phyloP scores from a whole-genome alignment of 2,888 invertebrate species.

The Tholera decimalis region DNA sequence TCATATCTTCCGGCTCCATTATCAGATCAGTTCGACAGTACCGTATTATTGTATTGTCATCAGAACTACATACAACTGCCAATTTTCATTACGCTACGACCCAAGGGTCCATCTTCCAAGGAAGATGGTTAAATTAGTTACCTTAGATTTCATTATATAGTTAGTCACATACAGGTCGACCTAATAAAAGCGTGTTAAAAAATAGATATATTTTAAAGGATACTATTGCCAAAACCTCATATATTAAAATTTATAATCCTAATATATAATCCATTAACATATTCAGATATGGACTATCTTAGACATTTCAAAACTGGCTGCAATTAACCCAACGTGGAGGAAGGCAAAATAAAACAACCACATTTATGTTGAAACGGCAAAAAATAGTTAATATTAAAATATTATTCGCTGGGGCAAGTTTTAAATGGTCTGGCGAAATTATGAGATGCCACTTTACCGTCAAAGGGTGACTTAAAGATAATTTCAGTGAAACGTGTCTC shows the following conservation, averaged over 20 bases:
- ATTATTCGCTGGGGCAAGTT: conserved; percentile 73
- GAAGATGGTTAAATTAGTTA: no score
- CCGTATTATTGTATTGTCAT: no score
- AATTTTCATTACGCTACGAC: no score
- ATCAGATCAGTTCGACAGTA: no score
- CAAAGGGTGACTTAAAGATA: conserved; percentile 58
- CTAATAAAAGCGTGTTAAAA: no score
- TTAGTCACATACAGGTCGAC: no score
- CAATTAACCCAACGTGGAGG: conserved; percentile 11
- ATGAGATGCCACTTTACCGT: conserved; percentile 55
- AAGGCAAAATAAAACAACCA: conserved; percentile 51
- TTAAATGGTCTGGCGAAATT: conserved; percentile 72
- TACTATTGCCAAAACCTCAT: neutral
- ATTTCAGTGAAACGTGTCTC: conserved; percentile 48
- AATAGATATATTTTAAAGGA: neutral
- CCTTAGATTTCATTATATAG: no score
- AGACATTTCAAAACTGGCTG: conserved; percentile 1
- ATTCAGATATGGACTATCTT: neutral
- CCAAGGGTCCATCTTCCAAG: no score
- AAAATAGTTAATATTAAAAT: conserved; percentile 62
- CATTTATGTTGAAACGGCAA: conserved; percentile 48
- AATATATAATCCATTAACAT: neutral
- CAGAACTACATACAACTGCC: no score
- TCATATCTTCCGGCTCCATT: no score
- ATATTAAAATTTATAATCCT: neutral